Evolutionary conservation across 92 coral and sea anemone genomes (phyloP), one percentile per base, ranked within the genome.

Genomic region (Parazoanthus darwini): DNA sequence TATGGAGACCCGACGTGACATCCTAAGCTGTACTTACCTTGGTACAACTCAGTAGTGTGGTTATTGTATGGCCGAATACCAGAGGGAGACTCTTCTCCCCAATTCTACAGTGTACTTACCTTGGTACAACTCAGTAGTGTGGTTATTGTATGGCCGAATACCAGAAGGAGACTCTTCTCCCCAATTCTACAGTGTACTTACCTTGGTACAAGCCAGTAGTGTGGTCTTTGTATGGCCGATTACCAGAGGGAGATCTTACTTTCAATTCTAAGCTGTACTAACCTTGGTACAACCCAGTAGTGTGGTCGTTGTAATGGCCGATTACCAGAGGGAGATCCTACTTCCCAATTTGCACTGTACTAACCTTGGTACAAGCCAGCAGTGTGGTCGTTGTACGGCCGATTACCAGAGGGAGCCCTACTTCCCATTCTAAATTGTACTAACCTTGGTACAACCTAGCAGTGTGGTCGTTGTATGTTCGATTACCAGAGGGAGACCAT

Each of bases 321-420:
- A 26, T 79, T 36, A 0, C 38, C 20, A 54, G 8, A 26, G 46
- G 51, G 51, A 0, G 16, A 6, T 2, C 78, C 33, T 18, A 13
- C 16, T 22, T 18, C 65, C 33, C n/a, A n/a, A n/a, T 71, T 7
- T 26, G 13, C 23, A 6, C 16, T 33, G 36, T 36, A 80, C 85
- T 8, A 43, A 83, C 87, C 87, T 23, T 70, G 22, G 3, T 1
- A 4, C 29, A 51, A 14, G n/a, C 4, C 22, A 7, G 56, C 16
- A 3, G 87, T 83, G 79, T 83, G 79, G 63, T 83, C 79, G 18
- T 3, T 15, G 68, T 29, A 5, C 2, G 87, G 87, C 5, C 54
- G 73, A 26, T 79, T 36, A 0, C 38, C 20, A 54, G 8, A 26
- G 68, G 51, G 54, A 0, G 8, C 2, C 6, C 79, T n/a, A n/a